Percentiles rank a stretch among this genome's conserved stretches.
These are phyloP conservation scores for Thalassarche chlororhynchos DNA, from an alignment of 2,113 vertebrate species.

Conservation along the genomic window DNA sequence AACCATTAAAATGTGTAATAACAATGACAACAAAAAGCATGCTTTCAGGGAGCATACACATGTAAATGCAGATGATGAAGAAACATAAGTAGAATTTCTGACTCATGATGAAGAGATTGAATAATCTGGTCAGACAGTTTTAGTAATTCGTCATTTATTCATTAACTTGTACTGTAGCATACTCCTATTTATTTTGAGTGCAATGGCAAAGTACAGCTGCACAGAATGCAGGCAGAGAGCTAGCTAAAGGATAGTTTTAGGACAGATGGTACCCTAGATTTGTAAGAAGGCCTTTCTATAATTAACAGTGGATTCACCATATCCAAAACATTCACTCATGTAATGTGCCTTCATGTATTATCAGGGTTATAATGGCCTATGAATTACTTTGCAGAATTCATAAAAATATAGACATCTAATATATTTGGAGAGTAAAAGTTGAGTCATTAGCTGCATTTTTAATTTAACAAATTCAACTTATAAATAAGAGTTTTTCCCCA, in stretches of 20 bases:
- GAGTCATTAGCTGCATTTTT: slow-evolving; percentile 53
- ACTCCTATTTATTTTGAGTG: not conserved
- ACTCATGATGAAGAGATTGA: slow-evolving; percentile 3
- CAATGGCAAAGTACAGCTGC: not conserved
- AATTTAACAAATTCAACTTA: slow-evolving; percentile 66
- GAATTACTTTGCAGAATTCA: not conserved
- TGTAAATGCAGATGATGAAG: not conserved
- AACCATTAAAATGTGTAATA: slow-evolving; percentile 9
- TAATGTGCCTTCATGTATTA: not conserved
- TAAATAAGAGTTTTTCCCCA: slow-evolving; percentile 62
- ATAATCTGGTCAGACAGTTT: slow-evolving; percentile 4
- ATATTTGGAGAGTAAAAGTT: not conserved
- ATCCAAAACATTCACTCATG: not conserved
- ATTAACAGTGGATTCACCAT: slow-evolving; percentile 12
- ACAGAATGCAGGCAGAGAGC: not conserved
- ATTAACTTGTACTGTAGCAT: not conserved
- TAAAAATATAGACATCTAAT: not conserved
- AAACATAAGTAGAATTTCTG: slow-evolving; percentile 11
- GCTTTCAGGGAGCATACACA: not conserved
- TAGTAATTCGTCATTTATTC: slow-evolving; percentile 35
- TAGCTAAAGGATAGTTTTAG: slow-evolving; percentile 32
- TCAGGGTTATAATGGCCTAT: not conserved
- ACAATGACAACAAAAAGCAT: not conserved
- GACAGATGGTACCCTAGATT: slow-evolving; percentile 53
- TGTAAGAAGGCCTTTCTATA: not conserved